Conservation (phyloP, 2,113 vertebrate species). For the Melanostigma gelatinosum region DNA sequence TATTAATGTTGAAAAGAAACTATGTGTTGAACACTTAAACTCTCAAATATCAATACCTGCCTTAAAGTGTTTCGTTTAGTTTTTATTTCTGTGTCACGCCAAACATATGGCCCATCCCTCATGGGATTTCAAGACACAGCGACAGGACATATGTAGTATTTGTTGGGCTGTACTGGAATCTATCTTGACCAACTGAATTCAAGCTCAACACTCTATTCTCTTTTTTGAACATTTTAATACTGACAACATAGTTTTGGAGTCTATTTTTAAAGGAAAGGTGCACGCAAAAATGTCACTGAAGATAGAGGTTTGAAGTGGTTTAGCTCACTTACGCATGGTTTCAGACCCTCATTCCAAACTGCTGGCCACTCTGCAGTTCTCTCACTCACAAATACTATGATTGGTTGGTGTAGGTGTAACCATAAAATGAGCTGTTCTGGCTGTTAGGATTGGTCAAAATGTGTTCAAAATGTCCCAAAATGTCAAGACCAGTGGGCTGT, state of each 20-base stretch:
- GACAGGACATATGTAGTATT: neutral
- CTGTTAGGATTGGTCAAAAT: conserved; percentile 29
- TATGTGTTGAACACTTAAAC: neutral
- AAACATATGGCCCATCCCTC: neutral
- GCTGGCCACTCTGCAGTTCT: neutral
- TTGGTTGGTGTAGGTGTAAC: neutral
- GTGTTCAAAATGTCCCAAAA: conserved; percentile 32
- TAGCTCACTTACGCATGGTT: neutral
- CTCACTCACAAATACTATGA: neutral
- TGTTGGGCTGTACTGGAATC: neutral
- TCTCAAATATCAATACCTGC: neutral
- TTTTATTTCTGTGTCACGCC: neutral
- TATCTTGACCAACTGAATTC: neutral
- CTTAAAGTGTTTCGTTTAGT: neutral
- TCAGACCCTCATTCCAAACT: conserved; percentile 2
- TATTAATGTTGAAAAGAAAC: no score
- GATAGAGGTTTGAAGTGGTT: conserved; percentile 6
- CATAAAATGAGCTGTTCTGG: conserved; percentile 43
- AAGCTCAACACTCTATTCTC: neutral
- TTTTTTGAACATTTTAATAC: neutral
- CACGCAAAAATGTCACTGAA: neutral
- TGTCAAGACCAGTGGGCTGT: conserved; percentile 44
- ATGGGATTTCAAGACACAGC: neutral
- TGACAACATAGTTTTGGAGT: neutral
- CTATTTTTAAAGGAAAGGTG: neutral